Percentiles rank a stretch among this genome's conserved stretches.
These are phyloP conservation scores for Cercocebus atys DNA, from an alignment of 2,113 vertebrate genomes.

Conservation along the genomic window DNA sequence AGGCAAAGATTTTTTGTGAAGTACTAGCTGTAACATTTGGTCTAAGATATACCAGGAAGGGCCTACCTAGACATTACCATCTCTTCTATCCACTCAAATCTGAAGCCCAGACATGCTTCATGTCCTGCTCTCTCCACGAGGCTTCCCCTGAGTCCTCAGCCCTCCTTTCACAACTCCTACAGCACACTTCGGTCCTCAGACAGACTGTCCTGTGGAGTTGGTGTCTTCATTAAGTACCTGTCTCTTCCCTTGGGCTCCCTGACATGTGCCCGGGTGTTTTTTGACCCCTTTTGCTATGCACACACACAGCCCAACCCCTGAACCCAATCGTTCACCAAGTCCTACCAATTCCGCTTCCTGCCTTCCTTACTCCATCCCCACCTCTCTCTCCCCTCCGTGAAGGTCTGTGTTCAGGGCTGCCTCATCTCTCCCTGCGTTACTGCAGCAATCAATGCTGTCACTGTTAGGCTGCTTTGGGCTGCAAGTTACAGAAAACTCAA, in stretches of 20 bases:
- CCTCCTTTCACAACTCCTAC: rapidly evolving
- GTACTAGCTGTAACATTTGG: not conserved
- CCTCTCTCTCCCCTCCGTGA: not conserved
- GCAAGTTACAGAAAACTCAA: not conserved
- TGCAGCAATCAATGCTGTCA: not conserved
- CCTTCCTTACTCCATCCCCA: not conserved
- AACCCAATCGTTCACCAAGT: not conserved
- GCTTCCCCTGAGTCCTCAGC: not conserved
- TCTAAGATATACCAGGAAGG: not conserved
- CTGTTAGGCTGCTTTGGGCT: not conserved
- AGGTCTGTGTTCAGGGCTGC: not conserved
- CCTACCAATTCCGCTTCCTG: not conserved
- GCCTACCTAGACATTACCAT: not conserved
- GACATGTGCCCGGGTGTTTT: not conserved
- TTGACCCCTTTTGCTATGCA: not conserved
- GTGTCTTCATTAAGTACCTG: no score
- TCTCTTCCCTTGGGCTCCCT: not conserved
- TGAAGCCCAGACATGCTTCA: not conserved
- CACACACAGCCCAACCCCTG: not conserved
- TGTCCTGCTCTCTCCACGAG: no score
- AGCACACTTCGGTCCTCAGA: not conserved
- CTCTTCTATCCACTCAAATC: not conserved
- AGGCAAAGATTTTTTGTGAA: not conserved
- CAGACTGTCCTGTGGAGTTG: not conserved
- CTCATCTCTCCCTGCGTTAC: not conserved